Base-by-base conservation (phyloP, 2,113 vertebrate species). In the Peromyscus maniculatus region DNA sequence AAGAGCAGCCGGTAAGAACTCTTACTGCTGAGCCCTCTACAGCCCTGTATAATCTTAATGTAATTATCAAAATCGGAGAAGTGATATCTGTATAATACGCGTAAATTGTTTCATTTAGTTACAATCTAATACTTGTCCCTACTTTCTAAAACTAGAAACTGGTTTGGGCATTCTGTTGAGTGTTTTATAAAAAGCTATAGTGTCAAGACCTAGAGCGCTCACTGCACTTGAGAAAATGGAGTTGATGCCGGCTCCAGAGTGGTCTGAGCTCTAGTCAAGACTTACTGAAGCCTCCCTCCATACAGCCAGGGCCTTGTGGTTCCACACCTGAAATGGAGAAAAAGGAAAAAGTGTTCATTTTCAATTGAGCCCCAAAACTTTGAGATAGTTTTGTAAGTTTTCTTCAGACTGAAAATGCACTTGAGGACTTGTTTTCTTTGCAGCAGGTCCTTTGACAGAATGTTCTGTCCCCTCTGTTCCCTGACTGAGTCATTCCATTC, bases 61-160 rank as follows among this genome's bases (percentile, higher is more conserved):
- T 57, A 89, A 77, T 62, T 46, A 91, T 84, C 91, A 92, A 89
- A 93, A 71, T 59, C 43, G 62, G 59, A 86, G 67, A 89, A 17
- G 11, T 31, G 46, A 36, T 64, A 17, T 43, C 31, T 52, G 28
- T 46, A 46, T 39, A 7, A 52, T 62, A 19, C 3, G 17, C 21
- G 55, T 1, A 22, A 0, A 19, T 33, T 46, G 31, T 88, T 84
- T 93, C 43, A 28, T 33, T 72, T 39, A 87, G 87, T 55, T 55
- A 52, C 77, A 39, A 49, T 89, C 72, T 33, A 36, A 93, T 74
- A 64, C 87, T 55, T 5, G 82, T 36, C 36, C 43, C 57, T 66
- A 59, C 80, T 59, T 52, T 96, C 43, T 39, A 43, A 87, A 86
- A 69, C 75, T 57, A 55, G 39, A 95, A 87, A 93, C 87, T 55